Conservation (phyloP, 2,113 vertebrate genomes). For the Turdus rufiventris region DNA sequence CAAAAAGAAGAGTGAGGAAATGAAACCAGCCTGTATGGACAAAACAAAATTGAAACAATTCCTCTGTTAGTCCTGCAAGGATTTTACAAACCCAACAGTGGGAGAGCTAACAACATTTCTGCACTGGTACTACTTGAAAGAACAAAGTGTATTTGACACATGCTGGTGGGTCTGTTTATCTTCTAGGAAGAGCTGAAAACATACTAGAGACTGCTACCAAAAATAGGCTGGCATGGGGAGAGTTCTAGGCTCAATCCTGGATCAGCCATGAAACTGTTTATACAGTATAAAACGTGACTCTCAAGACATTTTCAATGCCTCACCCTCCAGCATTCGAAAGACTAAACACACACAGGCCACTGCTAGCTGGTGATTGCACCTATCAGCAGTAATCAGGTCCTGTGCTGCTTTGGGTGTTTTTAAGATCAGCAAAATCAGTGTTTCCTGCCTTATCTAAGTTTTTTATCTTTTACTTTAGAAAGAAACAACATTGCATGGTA, state of each 20-base stretch:
- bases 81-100: neutral
- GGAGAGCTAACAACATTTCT: neutral
- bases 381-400: neutral
- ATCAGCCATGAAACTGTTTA: neutral
- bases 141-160: neutral
- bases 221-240: rapidly evolving
- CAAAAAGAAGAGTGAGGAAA: neutral
- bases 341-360: neutral
- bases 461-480: neutral
- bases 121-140: too few relatives aligned
- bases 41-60: neutral
- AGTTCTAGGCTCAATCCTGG: neutral
- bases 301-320: neutral
- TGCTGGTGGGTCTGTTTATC: neutral
- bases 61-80: neutral
- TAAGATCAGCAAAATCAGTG: neutral
- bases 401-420: neutral
- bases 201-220: neutral
- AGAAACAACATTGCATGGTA: neutral
- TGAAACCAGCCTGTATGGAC: rapidly evolving
- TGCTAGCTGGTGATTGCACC: neutral
- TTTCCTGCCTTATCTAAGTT: neutral
- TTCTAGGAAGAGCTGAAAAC: neutral
- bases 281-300: neutral
- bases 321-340: neutral